Conservation (phyloP, 2,113 vertebrate species). For the Triplophysa siluroides region DNA sequence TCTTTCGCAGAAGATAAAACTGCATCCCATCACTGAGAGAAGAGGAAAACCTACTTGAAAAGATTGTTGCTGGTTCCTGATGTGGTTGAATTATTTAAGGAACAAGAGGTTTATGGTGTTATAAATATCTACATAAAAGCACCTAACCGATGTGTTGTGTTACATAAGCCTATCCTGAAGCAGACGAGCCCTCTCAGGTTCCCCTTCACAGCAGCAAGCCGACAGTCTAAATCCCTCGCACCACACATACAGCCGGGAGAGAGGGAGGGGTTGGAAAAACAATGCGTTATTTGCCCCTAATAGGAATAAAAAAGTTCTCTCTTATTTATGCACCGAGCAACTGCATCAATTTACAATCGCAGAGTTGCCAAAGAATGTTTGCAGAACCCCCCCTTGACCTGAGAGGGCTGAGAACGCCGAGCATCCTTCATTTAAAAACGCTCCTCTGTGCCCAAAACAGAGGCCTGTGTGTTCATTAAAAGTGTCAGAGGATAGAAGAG, state of each 20-base stretch:
- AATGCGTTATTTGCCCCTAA: not conserved
- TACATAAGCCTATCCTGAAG: conserved; percentile 50
- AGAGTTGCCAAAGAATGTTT: conserved; percentile 34
- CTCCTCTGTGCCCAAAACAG: conserved; percentile 28
- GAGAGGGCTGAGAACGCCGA: not conserved
- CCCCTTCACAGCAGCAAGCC: conserved; percentile 39
- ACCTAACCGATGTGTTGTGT: conserved; percentile 48
- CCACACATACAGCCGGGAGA: not conserved
- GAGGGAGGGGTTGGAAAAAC: not conserved
- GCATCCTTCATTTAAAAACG: conserved; percentile 42
- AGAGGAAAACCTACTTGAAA: conserved; percentile 36
- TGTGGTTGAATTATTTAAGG: conserved; percentile 58
- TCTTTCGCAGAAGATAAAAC: not conserved
- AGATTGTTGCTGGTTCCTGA: conserved; percentile 50
- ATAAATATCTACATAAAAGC: conserved; percentile 57
- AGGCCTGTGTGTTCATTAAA: conserved; percentile 32
- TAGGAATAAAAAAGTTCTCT: not conserved
- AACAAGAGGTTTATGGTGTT: conserved; percentile 53
- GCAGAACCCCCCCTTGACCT: conserved; percentile 5
- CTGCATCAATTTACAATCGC: conserved; percentile 32
- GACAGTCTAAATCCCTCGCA: conserved; percentile 43
- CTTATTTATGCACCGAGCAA: conserved; percentile 24
- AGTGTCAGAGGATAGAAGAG: conserved; percentile 10
- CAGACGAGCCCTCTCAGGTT: conserved; percentile 39
- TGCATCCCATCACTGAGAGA: conserved; percentile 8